A percentile compares a stretch with the other conserved stretches of the same genome.
Conservation (phyloP, 1,140 invertebrate species). For the Tetragnatha versicolor region DNA sequence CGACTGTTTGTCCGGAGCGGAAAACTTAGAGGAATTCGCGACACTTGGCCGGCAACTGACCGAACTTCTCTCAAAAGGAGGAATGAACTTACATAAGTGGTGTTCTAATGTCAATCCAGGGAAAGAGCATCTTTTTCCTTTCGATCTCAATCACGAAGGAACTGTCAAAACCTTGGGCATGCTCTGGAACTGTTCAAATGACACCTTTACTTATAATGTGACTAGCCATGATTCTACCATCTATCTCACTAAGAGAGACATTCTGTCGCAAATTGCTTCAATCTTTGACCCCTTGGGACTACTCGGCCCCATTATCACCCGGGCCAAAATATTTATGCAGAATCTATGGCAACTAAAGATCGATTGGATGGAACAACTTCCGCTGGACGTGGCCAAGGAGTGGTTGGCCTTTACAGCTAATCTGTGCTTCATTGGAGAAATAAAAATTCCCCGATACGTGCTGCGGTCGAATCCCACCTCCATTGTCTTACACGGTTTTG, state of each 20-base stretch:
- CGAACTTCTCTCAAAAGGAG: constrained; percentile 58
- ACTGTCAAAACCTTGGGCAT: background rate
- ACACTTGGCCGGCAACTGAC: constrained; percentile 57
- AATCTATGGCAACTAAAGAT: background rate
- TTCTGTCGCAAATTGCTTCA: background rate
- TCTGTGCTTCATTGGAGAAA: too few relatives aligned
- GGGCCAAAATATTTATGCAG: background rate
- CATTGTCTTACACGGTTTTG: background rate
- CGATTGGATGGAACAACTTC: background rate
- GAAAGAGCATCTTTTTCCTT: too few relatives aligned
- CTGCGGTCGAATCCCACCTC: background rate
- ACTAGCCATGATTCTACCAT: background rate
- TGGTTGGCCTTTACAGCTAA: too few relatives aligned
- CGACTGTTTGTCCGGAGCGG: constrained; percentile 61
- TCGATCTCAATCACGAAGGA: background rate
- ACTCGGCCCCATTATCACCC: background rate
- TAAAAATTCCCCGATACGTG: too few relatives aligned
- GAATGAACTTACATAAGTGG: constrained; percentile 65
- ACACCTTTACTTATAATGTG: background rate
- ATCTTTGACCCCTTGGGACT: constrained; percentile 7
- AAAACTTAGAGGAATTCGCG: constrained; percentile 58
- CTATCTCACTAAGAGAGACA: background rate
- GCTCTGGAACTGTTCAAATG: background rate
- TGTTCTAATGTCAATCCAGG: too few relatives aligned
- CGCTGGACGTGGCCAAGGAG: background rate